Conservation (phyloP, 2,113 vertebrate genomes). For the Hippolais icterina region DNA sequence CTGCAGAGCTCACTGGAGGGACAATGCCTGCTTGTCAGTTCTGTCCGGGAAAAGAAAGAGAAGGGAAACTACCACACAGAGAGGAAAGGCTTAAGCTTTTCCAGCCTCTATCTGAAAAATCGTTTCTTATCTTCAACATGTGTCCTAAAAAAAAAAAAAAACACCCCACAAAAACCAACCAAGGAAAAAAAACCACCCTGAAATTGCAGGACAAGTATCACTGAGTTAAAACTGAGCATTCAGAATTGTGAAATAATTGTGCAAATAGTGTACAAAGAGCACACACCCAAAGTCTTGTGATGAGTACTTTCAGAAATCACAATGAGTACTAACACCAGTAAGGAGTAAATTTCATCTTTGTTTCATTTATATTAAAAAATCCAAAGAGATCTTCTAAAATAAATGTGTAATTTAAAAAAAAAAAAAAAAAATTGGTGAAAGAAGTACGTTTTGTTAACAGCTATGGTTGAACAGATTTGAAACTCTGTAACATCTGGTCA, state of each 20-base stretch:
- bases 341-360: background rate
- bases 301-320: background rate
- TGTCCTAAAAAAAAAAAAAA: background rate
- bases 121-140: slow-evolving; percentile 41
- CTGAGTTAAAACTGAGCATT: slow-evolving; percentile 28
- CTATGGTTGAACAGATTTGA: slow-evolving; percentile 49
- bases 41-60: slow-evolving; percentile 70
- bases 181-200: background rate
- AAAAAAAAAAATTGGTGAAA: too few species aligned
- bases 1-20: slow-evolving; percentile 86
- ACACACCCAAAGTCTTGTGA: background rate
- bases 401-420: background rate
- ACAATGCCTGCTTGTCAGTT: slow-evolving; percentile 95
- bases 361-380: background rate
- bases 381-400: background rate
- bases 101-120: slow-evolving; percentile 44
- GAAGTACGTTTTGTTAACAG: slow-evolving; percentile 7
- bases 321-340: background rate
- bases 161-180: too few species aligned
- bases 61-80: slow-evolving; percentile 71
- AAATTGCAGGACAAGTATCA: background rate
- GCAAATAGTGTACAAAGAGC: background rate
- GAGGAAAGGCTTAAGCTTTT: slow-evolving; percentile 50
- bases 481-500: slow-evolving; percentile 62
- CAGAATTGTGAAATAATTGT: background rate